Base-by-base conservation (phyloP, 2,797 vertebrate species). In the Epinephelus coioides region DNA sequence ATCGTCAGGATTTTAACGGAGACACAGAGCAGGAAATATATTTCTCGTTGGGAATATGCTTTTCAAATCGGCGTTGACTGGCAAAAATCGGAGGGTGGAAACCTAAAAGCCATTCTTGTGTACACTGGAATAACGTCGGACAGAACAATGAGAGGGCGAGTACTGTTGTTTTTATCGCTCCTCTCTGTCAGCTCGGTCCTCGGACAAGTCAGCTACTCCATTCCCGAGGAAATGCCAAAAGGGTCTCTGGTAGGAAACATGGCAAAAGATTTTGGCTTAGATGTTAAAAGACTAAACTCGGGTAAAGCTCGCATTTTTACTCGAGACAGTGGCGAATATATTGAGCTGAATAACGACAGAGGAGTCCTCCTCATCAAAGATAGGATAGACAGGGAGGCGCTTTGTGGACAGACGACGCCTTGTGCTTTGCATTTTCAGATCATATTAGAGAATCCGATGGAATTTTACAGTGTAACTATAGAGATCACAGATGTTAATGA, bases 211-310 rank as follows among this genome's bases (percentile, higher is more conserved):
- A 95, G 95, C 89, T 98, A 97, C 93, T 96, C 96, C 14, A 93
- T 97, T 81, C 95, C 95, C 11, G 97, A 98, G 85, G 97, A 98
- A 87, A 94, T 96, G 92, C 87, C 94, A 13, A 95, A 89, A 86
- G 96, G 96, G 5, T 94, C 89, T 57, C 60, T 94, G 5, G 81
- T 95, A 9, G 93, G 94, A 40, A 89, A 93, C 44, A 87, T 95
- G 50, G 92, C 71, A 14, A 88, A 89, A 21, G 94, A 94, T 86
- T 88, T 95, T n/a, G 93, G 91, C 10, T 85, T 95, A n/a, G 91
- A 94, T 71, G 4, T 89, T 14, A 91, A 93, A 66, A 86, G 92
- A 63, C 89, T 97, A 34, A 94, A 93, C 55, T 86, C 64, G 0
- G 95, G 97, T n/a, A 95, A 94, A 70, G 91, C 96, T 81, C 94